Evolutionary conservation across 2,888 invertebrate genomes (phyloP).

Genomic region (Trichopria drosophilae): DNA sequence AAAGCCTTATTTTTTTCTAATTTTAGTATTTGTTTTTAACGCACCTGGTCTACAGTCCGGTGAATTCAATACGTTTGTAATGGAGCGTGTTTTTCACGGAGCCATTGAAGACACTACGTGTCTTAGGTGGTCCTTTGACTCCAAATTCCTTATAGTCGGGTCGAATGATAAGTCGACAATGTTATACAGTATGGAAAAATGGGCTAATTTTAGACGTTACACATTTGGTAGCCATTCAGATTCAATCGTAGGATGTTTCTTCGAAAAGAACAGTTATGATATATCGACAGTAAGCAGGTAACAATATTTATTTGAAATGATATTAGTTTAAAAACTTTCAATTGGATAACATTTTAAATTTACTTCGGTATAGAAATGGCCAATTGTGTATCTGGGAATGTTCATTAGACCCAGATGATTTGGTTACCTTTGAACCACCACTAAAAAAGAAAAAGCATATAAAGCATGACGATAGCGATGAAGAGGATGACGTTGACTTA

Average conservation of each 20-base stretch:
- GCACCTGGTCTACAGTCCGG: constrained; percentile 80
- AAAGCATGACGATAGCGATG: constrained; percentile 57
- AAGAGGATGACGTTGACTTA: constrained; percentile 70
- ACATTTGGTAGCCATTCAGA: constrained; percentile 84
- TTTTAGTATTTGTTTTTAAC: constrained; percentile 78
- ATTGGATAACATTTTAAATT: not conserved
- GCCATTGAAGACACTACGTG: constrained; percentile 83
- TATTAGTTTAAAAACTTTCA: not conserved
- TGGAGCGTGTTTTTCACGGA: constrained; percentile 81
- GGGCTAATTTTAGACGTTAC: constrained; percentile 73
- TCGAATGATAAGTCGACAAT: constrained; percentile 87
- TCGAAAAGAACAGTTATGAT: constrained; percentile 84
- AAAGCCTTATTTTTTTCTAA: constrained; percentile 10
- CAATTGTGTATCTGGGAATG: constrained; percentile 86
- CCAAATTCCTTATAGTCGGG: constrained; percentile 85
- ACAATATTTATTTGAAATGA: constrained; percentile 18
- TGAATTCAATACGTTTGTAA: constrained; percentile 84
- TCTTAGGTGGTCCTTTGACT: constrained; percentile 92
- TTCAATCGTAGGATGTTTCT: constrained; percentile 82
- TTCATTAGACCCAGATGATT: constrained; percentile 71
- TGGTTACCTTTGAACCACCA: constrained; percentile 63
- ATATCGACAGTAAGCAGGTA: constrained; percentile 73
- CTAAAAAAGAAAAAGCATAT: constrained; percentile 57
- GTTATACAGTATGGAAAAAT: constrained; percentile 76
- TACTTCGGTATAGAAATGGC: constrained; percentile 67